Conservation (phyloP, 2,888 invertebrate genomes). For the Ennomos erosarius region DNA sequence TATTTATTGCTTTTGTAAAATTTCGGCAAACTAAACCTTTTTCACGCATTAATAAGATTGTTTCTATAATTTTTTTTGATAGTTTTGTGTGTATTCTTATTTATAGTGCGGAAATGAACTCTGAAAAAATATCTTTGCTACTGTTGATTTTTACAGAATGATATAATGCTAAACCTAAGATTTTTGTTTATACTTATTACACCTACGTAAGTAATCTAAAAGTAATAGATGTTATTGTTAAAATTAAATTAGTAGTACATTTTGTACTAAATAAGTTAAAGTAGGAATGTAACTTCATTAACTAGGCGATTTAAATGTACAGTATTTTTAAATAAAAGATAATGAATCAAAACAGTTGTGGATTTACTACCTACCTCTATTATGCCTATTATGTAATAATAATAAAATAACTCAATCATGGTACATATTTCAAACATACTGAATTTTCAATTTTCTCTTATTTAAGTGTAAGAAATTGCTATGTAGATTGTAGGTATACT, state of each 20-base stretch:
- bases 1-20: slow-evolving; percentile 11
- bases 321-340: slow-evolving; percentile 41
- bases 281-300: slow-evolving; percentile 37
- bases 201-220: no score
- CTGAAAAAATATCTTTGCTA: slow-evolving; percentile 13
- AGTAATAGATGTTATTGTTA: slow-evolving; percentile 31
- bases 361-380: not conserved
- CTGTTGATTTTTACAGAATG: slow-evolving; percentile 22
- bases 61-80: slow-evolving; percentile 6
- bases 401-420: no score
- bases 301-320: slow-evolving; percentile 39
- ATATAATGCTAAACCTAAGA: slow-evolving; percentile 28
- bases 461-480: no score
- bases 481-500: no score
- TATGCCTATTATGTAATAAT: no score
- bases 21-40: not conserved
- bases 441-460: no score
- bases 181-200: slow-evolving; percentile 35
- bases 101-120: slow-evolving; percentile 11
- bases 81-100: slow-evolving; percentile 27
- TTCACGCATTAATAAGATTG: slow-evolving; percentile 10
- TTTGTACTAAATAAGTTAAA: slow-evolving; percentile 37
- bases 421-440: no score
- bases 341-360: slow-evolving; percentile 19
- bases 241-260: slow-evolving; percentile 34